Evolutionary conservation across 2,113 vertebrate genomes (phyloP).

Genomic region (Mesembrinibis cayennensis): DNA sequence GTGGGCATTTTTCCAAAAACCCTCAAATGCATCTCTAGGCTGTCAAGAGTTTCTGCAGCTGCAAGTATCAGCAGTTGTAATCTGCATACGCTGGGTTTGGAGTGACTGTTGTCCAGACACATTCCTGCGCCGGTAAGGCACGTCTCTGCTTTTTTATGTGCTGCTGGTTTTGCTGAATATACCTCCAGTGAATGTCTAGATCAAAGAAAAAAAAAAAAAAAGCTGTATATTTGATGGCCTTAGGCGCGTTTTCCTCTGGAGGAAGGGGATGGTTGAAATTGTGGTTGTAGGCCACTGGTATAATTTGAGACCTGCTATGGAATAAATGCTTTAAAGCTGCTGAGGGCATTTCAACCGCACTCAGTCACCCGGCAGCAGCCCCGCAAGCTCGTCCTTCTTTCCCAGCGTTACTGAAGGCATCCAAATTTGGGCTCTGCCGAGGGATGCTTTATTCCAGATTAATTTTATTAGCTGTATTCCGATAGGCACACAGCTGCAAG

Average conservation of each 20-base stretch:
- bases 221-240: background rate
- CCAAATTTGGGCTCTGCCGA: background rate
- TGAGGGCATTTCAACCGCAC: background rate
- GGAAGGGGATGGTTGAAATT: background rate
- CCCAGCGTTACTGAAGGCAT: background rate
- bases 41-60: background rate
- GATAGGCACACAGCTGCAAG: background rate
- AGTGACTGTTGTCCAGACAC: background rate
- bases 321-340: background rate
- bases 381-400: background rate
- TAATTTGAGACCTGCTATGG: background rate
- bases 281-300: background rate
- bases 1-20: background rate
- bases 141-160: background rate
- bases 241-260: background rate
- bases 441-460: background rate
- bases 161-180: background rate
- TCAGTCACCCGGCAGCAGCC: background rate
- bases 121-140: background rate
- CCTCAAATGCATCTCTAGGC: background rate
- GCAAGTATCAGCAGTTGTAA: background rate
- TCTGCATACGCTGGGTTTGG: background rate
- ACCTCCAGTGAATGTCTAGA: background rate
- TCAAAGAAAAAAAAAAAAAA: background rate
- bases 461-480: background rate